Evolutionary conservation across 2,113 vertebrate genomes (phyloP), one percentile per base, ranked within the genome.

Genomic region (Peromyscus maniculatus): DNA sequence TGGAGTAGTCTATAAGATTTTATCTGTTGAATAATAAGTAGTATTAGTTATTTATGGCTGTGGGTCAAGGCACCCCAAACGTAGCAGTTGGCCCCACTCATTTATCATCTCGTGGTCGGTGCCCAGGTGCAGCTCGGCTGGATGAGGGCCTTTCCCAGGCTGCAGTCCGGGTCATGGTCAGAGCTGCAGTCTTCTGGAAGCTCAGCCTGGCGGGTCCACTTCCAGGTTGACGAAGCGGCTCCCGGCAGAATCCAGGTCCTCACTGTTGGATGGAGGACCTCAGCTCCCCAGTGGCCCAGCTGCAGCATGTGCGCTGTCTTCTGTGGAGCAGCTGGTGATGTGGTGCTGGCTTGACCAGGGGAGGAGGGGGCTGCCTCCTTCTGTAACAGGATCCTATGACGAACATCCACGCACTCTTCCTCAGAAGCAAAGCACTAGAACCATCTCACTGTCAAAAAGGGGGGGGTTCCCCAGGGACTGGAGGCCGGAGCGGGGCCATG

Each of bases 371-470:
- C 62, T 31, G 24, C 7, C 31, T 8, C 19, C 86, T 72, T 64
- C 72, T 82, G 22, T 84, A 77, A 86, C 19, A 28, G 71, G 46
- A 52, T 43, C 31, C 93, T 87, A 11, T 22, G 94, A 74, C 33
- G 62, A 84, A 69, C 39, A 71, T 67, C 26, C 39, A 74, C 7
- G 95, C 33, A n/a, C 33, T 39, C 84, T 82, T 43, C 71, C 59
- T 91, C 79, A 91, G 82, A 95, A 94, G 52, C 46, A 93, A 95
- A 52, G 52, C 16, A 74, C 31, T 67, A 43, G 46, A 19, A 92
- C 36, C 49, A 87, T 80, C 74, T 59, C 66, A 79, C 15, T 13
- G 31, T 91, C n/a, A 21, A 89, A 66, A 33, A 36, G 16, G 49
- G 49, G 49, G 11, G n/a, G 22, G 59, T 59, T 39, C 59, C n/a